Base-by-base conservation (phyloP, 2,888 invertebrate species). In the Euplexia lucipara region DNA sequence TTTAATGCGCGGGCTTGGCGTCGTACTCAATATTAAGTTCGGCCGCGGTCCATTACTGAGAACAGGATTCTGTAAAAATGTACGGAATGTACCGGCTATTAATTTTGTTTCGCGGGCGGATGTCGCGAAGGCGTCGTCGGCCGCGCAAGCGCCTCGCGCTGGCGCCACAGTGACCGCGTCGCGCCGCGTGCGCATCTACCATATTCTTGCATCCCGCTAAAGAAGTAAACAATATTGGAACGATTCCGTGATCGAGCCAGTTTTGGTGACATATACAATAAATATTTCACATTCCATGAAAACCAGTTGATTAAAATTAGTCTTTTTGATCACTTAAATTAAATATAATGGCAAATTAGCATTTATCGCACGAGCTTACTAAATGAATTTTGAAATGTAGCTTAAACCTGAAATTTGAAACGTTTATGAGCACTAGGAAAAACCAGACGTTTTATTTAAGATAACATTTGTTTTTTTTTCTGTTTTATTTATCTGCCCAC, bases 41-140 rank as follows among this genome's bases (percentile, higher is more conserved):
- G 81, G 67, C 74, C 74, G 78, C 77, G 65, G 70, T 75, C 82
- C 85, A 88, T 86, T 86, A 87, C 84, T 79, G 69, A 86, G 84
- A 91, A 91, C 88, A 84, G 87, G 89, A 90, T 89, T 88, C 78
- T 82, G 84, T 83, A 88, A 88, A 87, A 90, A 92, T 89, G 89
- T 77, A 78, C 61, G 91, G 92, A 90, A 92, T 93, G 90, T 87
- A 82, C 87, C 81, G 81, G 90, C 89, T 87, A 92, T 94, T 90
- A 92, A 91, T 91, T 90, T 88, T 83, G 86, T 85, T 84, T 87
- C 82, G 80, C 84, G 84, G 84, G 86, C 85, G 86, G 86, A 82
- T 88, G 86, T 87, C 82, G 83, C 78, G 79, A 74, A 75, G 85
- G 83, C 79, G 82, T 75, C 81, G 82, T 60, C 56, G 69, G 60